A percentile compares a stretch with the other conserved stretches of the same genome.
Conservation (phyloP, 1,140 invertebrate genomes). For the Lutraria rhynchaena region DNA sequence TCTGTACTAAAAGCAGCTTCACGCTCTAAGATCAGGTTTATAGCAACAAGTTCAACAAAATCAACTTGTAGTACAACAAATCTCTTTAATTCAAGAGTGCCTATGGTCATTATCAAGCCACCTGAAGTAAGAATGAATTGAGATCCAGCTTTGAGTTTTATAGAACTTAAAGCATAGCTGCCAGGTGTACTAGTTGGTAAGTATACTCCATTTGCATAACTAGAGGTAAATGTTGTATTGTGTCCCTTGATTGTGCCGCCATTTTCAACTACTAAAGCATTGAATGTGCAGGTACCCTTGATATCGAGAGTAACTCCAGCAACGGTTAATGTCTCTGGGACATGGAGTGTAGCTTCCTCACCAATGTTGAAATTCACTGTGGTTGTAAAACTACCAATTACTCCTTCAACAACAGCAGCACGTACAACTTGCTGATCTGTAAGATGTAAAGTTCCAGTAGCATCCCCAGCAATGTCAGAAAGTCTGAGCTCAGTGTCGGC, state of each 20-base stretch:
- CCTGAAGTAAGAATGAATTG: constrained; percentile 60
- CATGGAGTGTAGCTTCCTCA: constrained; percentile 65
- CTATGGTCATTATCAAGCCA: constrained; percentile 62
- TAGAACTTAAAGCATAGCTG: constrained; percentile 59
- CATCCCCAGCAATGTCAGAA: constrained; percentile 67
- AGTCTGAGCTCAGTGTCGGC: constrained; percentile 53
- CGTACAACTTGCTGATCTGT: constrained; percentile 62
- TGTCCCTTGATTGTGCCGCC: constrained; percentile 63
- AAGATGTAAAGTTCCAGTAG: constrained; percentile 66
- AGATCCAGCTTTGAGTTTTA: constrained; percentile 68
- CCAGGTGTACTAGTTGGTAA: constrained; percentile 58
- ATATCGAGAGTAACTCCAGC: constrained; percentile 63
- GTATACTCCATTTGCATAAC: constrained; percentile 64
- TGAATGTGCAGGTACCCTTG: constrained; percentile 69
- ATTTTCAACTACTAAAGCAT: constrained; percentile 68
- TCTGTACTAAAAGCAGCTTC: constrained; percentile 66
- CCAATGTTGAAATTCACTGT: constrained; percentile 67
- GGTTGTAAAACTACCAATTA: constrained; percentile 54
- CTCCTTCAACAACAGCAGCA: constrained; percentile 68
- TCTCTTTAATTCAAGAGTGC: constrained; percentile 71
- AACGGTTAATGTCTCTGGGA: constrained; percentile 68
- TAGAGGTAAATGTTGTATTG: constrained; percentile 66
- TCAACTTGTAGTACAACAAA: constrained; percentile 65
- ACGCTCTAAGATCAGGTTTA: constrained; percentile 66
- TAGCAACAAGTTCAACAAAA: constrained; percentile 65